Evolutionary conservation across 2,113 vertebrate species (phyloP).

Genomic region (Meles meles): DNA sequence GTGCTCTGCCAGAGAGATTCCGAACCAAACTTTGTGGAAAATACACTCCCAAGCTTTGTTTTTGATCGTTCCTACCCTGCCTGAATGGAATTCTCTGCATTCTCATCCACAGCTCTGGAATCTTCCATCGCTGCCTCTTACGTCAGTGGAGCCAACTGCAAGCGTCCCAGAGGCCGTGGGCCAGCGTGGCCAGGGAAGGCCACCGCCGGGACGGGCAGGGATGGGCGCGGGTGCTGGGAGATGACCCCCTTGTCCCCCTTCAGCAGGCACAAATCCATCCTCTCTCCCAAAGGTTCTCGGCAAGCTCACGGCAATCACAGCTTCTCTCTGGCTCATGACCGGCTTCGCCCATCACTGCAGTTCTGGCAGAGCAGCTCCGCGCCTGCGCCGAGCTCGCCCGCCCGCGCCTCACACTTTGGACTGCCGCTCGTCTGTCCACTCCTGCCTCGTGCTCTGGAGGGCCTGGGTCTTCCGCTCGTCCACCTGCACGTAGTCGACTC

Average conservation of each 20-base stretch:
- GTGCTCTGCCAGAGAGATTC: neutral
- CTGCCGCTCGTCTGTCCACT: conserved; percentile 95
- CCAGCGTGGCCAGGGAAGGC: neutral
- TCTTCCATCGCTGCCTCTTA: neutral
- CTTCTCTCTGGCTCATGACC: conserved; percentile 37
- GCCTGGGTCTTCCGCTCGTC: conserved; percentile 99
- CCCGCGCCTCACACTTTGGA: conserved; percentile 87
- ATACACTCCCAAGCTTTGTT: neutral
- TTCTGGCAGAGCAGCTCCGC: conserved; percentile 70
- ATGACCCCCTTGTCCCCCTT: neutral
- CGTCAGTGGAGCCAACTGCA: neutral
- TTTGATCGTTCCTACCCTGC: neutral
- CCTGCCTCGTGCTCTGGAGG: conserved; percentile 94
- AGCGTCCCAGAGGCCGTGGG: neutral
- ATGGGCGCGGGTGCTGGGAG: neutral
- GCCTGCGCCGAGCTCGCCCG: neutral
- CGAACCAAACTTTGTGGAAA: neutral
- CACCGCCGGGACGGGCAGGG: neutral
- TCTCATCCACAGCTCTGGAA: neutral
- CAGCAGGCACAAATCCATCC: neutral
- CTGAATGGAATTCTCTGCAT: neutral
- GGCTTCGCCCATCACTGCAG: conserved; percentile 38
- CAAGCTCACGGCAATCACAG: neutral
- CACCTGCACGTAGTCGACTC: conserved; percentile 96
- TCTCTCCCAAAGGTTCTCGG: neutral